These are phyloP conservation scores for Battus philenor DNA, from an alignment of 1,140 invertebrate species.

Conservation along the genomic window DNA sequence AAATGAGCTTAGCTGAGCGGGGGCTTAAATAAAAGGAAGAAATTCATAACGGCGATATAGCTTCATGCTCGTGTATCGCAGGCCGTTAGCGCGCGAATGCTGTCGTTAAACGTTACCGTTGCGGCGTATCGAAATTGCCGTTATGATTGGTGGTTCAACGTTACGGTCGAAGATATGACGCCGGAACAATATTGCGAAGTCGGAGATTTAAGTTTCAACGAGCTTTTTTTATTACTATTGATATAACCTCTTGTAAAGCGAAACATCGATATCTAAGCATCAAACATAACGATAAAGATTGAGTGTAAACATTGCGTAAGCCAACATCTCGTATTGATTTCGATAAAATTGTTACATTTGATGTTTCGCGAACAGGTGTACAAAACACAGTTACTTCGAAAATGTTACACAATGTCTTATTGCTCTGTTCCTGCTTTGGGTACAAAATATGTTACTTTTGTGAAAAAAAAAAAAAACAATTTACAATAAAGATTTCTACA, in stretches of 20 bases:
- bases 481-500: neutral
- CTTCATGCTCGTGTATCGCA: conserved; percentile 22
- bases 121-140: conserved; percentile 36
- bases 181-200: conserved; percentile 13
- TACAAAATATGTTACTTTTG: neutral
- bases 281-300: conserved; percentile 9
- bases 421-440: neutral
- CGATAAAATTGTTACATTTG: conserved; percentile 8
- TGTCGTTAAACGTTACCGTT: conserved; percentile 31
- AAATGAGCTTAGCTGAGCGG: conserved; percentile 25
- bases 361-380: neutral
- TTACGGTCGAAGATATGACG: conserved; percentile 26
- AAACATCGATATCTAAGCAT: neutral
- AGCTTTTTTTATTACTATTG: conserved; percentile 1
- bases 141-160: conserved; percentile 35
- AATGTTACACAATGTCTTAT: neutral
- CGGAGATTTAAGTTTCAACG: conserved; percentile 16
- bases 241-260: neutral
- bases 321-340: conserved; percentile 2
- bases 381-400: neutral
- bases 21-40: conserved; percentile 35
- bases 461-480: neutral
- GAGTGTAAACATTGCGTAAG: conserved; percentile 1
- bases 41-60: conserved; percentile 34
- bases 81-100: conserved; percentile 29